Evolutionary conservation across 2,888 invertebrate species (phyloP), one percentile per base, ranked within the genome.

Genomic region (Lapara coniferarum): DNA sequence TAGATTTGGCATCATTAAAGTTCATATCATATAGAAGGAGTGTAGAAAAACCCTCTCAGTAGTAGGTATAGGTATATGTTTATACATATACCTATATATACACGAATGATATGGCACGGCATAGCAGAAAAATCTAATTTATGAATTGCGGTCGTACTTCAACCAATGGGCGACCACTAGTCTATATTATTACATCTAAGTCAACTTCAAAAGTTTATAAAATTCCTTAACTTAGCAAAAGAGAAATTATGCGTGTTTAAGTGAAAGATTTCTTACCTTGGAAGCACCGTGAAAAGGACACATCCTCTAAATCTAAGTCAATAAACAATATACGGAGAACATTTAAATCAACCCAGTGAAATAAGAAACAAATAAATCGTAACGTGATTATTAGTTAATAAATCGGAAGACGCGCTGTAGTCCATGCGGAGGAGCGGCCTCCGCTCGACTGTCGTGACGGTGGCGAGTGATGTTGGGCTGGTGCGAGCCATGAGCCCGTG

Each of bases 341-440:
- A 68, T 59, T 63, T 77, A 72, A 69, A 68, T 66, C 76, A 81
- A 72, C 75, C 70, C 66, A 66, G 75, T 56, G 7, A 4, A 49
- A 7, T 19, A 52, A 74, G 75, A 79, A 78, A 81, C 80, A 83
- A 82, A 81, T 75, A 77, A 79, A 78, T 78, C 80, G 79, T 79
- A 79, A 74, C 73, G 79, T 79, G 79, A 74, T 72, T 30, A n/a
- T 37, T 19, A 53, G 13, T 51, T 51, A 59, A 53, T 30, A 30
- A 53, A 52, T 37, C 74, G 71, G 72, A 72, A 72, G 75, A 74
- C 73, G 77, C 73, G 75, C 73, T 71, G 68, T 74, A 80, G 87
- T 87, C 84, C 84, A 89, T 75, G 83, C 86, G 76, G 78, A 77
- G 81, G 81, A 78, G 81, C 89, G 89, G 82, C 76, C 88, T 81